Conservation (phyloP, 2,113 vertebrate genomes). For the Ondatra zibethicus region DNA sequence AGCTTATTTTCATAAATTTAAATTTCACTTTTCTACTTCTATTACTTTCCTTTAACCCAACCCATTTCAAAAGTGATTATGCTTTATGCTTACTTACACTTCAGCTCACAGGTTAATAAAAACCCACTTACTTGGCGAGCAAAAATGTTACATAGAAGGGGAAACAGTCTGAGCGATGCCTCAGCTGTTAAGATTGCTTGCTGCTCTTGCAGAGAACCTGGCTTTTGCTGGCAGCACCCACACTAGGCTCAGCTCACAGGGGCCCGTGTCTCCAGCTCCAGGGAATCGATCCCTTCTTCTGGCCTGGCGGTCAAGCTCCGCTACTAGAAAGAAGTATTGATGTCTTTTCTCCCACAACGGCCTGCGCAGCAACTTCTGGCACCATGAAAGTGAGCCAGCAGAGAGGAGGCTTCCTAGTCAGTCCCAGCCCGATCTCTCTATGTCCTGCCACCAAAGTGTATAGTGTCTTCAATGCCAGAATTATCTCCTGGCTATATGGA, state of each 20-base stretch:
- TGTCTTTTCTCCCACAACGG: neutral
- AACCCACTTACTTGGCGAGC: neutral
- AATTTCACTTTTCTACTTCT: slow-evolving; percentile 14
- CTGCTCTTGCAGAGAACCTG: neutral
- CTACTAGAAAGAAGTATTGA: too few relatives aligned
- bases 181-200: too few relatives aligned
- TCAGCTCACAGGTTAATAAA: slow-evolving; percentile 40
- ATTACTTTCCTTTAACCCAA: neutral
- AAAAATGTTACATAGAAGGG: neutral
- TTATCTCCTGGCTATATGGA: neutral
- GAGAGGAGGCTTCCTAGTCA: neutral
- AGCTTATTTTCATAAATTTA: slow-evolving; percentile 30
- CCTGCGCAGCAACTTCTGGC: neutral
- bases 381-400: neutral
- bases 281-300: neutral
- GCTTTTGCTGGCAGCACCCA: neutral
- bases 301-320: too few relatives aligned
- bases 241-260: neutral
- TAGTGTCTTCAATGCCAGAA: neutral
- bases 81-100: neutral
- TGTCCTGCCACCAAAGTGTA: neutral
- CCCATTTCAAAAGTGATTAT: neutral
- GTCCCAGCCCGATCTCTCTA: neutral
- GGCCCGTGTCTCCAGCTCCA: neutral
- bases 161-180: neutral